Evolutionary conservation across 2,797 vertebrate species (phyloP), one percentile per base, ranked within the genome.

Genomic region (Lindbergichthys nudifrons): DNA sequence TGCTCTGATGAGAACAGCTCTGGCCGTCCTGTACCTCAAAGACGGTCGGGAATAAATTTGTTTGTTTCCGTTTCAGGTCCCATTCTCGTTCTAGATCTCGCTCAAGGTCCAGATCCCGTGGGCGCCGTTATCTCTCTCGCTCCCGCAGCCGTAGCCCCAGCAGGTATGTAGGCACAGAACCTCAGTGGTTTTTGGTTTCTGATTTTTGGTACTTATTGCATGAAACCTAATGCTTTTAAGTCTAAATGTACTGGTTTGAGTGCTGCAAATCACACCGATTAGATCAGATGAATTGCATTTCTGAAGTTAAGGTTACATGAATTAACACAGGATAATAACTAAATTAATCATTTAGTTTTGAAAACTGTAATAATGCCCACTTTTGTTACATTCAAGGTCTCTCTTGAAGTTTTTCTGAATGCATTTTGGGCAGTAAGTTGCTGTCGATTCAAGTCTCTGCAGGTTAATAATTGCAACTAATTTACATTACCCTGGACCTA

Each of bases 101-200:
- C 1, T 96, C 95, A 52, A 89, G 93, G 32, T 96, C 95, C 70
- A 88, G 95, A 62, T 96, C 95, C 45, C 93, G 94, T 4, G 94
- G 94, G 0, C 95, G 92, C 5, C 93, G 94, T 2, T 94, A 94
- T 19, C 93, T 88, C 9, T 94, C 94, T 52, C 93, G 89, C 21
- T 94, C 94, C n/a, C 94, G 93, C 51, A 94, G 93, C 80, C 94
- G 93, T 6, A 96, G 95, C 85, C 88, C 93, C 62, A 95, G 94
- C 74, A 68, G 95, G 95, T 95, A 91, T 36, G 85, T 70, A 0
- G 0, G 0, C 32, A 3, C 2, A 0, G 1, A 63, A 53, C 51
- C 30, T 36, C 16, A 36, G 32, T 7, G 32, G 32, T 36, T 36
- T 9, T 36, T 6, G 32, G 32, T 32, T 18, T 62, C 0, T 10